Percentiles rank a stretch among this genome's conserved stretches.
Evolutionary conservation across 2,888 invertebrate species (phyloP).

Genomic region (Atrina japonica): DNA sequence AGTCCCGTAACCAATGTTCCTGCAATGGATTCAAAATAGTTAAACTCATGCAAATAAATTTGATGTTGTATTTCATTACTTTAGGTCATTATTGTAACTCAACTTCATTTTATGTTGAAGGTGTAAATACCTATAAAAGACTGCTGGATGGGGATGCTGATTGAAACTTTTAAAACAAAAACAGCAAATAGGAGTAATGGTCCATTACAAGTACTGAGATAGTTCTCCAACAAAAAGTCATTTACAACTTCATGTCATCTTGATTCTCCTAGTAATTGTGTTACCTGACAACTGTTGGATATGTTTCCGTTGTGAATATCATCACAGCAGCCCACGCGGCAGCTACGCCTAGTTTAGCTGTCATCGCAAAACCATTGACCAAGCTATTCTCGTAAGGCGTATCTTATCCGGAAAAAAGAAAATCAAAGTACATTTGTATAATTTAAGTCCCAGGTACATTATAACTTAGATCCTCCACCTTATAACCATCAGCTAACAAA

Average conservation of each 20-base stretch:
- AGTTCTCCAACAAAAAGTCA: too few relatives aligned
- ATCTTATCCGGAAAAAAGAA: slow-evolving; percentile 28
- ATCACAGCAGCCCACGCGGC: slow-evolving; percentile 54
- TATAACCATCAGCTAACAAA: too few relatives aligned
- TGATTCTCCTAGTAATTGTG: too few relatives aligned
- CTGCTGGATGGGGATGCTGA: too few relatives aligned
- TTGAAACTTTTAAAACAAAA: too few relatives aligned
- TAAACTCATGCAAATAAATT: neutral
- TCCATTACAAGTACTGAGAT: too few relatives aligned
- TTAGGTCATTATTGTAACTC: too few relatives aligned
- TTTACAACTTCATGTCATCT: too few relatives aligned
- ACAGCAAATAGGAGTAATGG: too few relatives aligned
- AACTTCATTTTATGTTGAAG: too few relatives aligned
- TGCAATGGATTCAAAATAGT: slow-evolving; percentile 26
- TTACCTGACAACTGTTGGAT: slow-evolving; percentile 60
- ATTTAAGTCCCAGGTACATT: neutral
- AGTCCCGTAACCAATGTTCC: slow-evolving; percentile 55
- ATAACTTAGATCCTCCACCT: neutral
- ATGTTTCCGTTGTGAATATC: slow-evolving; percentile 51
- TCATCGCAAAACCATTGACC: slow-evolving; percentile 53
- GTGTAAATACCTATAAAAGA: too few relatives aligned
- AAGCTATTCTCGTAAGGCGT: slow-evolving; percentile 28
- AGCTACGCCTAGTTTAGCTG: slow-evolving; percentile 50
- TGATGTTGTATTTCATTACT: neutral
- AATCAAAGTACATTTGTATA: neutral